phyloP scores from a whole-genome alignment of 2,888 invertebrate genomes.

The Troides oblongomaculatus region DNA sequence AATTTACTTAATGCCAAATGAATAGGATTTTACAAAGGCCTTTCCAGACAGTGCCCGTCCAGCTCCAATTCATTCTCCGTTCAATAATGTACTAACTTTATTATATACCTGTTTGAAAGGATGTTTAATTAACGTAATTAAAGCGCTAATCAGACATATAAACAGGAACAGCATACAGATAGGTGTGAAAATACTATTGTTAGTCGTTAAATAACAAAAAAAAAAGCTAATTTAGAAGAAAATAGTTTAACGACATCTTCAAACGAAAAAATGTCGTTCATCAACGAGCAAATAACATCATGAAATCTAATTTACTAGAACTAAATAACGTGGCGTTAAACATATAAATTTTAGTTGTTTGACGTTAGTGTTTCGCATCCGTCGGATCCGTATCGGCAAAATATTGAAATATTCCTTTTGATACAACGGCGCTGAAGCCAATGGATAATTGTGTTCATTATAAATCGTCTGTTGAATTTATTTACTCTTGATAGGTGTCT shows the following conservation, averaged over 20 bases:
- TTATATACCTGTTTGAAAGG: too few relatives aligned
- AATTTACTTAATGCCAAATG: not conserved
- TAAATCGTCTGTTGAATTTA: not conserved
- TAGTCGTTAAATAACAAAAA: too few relatives aligned
- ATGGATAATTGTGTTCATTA: not conserved
- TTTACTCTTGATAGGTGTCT: not conserved
- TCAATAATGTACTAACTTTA: too few relatives aligned
- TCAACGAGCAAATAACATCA: constrained; percentile 14
- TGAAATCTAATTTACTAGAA: constrained; percentile 18
- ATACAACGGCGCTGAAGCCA: not conserved
- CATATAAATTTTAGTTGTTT: constrained; percentile 8
- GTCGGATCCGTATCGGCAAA: not conserved
- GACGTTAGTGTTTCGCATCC: constrained; percentile 4
- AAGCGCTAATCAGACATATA: too few relatives aligned
- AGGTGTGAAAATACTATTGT: too few relatives aligned
- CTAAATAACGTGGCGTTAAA: constrained; percentile 14
- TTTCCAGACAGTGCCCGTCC: too few relatives aligned
- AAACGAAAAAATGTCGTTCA: constrained; percentile 18
- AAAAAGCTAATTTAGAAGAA: too few relatives aligned
- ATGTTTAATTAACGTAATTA: too few relatives aligned
- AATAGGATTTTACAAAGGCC: too few relatives aligned
- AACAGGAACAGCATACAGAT: too few relatives aligned
- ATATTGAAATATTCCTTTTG: constrained; percentile 4
- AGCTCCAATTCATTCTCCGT: too few relatives aligned
- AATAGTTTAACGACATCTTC: constrained; percentile 16